phyloP scores from a whole-genome alignment of 2,888 invertebrate genomes.

The Linnaemya vulpina region DNA sequence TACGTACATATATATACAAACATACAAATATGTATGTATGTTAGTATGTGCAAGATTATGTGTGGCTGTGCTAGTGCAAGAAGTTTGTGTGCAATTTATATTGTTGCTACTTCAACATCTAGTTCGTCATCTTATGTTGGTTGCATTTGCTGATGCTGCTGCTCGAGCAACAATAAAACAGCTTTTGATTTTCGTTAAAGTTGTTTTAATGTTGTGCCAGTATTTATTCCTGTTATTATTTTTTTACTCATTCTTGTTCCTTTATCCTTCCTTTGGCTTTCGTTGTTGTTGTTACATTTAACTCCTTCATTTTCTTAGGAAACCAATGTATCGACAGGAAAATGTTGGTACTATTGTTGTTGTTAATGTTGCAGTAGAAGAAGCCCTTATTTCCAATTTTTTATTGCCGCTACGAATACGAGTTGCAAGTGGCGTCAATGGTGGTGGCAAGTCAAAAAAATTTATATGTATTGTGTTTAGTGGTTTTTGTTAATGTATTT shows the following conservation, averaged over 20 bases:
- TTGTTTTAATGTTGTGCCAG: slow-evolving; percentile 63
- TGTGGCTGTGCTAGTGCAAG: slow-evolving; percentile 21
- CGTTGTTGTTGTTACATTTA: slow-evolving; percentile 56
- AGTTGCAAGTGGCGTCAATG: slow-evolving; percentile 25
- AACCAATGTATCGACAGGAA: slow-evolving; percentile 74
- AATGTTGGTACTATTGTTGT: slow-evolving; percentile 55
- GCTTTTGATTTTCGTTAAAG: slow-evolving; percentile 55
- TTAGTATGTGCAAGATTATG: slow-evolving; percentile 15
- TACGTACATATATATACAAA: background rate
- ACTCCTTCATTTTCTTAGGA: slow-evolving; percentile 48
- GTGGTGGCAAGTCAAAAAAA: slow-evolving; percentile 39
- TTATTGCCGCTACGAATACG: slow-evolving; percentile 29
- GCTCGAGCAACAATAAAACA: slow-evolving; percentile 48
- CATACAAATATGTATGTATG: background rate
- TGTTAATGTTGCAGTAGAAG: slow-evolving; percentile 41
- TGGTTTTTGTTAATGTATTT: slow-evolving; percentile 56
- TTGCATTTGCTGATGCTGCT: slow-evolving; percentile 37
- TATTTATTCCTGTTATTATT: slow-evolving; percentile 59
- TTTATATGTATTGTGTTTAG: slow-evolving; percentile 38
- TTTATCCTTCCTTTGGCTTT: slow-evolving; percentile 55
- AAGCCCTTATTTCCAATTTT: slow-evolving; percentile 51
- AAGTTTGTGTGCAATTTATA: slow-evolving; percentile 58
- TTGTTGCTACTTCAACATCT: slow-evolving; percentile 54
- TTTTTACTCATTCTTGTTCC: slow-evolving; percentile 36
- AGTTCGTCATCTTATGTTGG: slow-evolving; percentile 45